phyloP scores from a whole-genome alignment of 2,113 vertebrate genomes.

The Athene noctua region DNA sequence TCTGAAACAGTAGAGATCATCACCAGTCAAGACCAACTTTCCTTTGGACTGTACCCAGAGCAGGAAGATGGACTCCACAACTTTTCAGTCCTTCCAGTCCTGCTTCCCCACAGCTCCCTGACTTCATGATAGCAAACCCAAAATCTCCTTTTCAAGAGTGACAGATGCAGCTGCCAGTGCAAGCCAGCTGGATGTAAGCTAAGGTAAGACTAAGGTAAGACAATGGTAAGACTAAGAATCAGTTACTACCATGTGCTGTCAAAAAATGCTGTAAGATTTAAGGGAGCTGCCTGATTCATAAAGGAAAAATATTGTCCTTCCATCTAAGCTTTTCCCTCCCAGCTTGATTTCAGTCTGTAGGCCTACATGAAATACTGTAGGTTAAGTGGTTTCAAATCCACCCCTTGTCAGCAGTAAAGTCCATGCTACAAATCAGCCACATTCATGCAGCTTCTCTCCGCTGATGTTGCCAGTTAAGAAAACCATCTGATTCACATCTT shows the following conservation, averaged over 20 bases:
- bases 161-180: background rate
- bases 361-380: background rate
- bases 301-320: background rate
- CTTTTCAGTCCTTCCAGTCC: background rate
- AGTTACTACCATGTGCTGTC: background rate
- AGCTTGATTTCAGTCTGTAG: background rate
- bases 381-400: constrained; percentile 4
- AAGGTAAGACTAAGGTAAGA: no score
- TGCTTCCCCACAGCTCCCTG: background rate
- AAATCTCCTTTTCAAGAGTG: background rate
- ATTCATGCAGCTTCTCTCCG: background rate
- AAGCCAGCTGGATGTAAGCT: background rate
- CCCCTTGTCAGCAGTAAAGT: background rate
- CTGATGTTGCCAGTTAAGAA: background rate
- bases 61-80: background rate
- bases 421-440: background rate
- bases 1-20: background rate
- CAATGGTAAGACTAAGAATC: background rate
- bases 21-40: background rate
- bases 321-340: background rate
- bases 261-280: background rate
- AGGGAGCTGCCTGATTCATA: background rate
- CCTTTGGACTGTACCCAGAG: background rate
- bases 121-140: background rate
- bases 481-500: background rate